Conservation (phyloP, 2,797 vertebrate species). For the Leuciscus waleckii region DNA sequence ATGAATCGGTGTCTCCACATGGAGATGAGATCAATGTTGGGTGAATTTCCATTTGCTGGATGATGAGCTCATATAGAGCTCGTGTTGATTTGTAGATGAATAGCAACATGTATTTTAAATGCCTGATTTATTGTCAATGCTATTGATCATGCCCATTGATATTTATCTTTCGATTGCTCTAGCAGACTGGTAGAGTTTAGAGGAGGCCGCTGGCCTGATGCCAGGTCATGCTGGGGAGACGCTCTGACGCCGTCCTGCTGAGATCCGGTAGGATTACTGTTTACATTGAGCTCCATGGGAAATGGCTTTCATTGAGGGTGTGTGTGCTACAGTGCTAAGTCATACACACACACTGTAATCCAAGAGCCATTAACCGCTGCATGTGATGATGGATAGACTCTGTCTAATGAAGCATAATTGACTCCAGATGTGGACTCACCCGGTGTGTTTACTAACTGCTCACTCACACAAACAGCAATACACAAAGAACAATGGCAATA, state of each 20-base stretch:
- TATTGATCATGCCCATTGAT: not conserved
- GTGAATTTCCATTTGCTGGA: not conserved
- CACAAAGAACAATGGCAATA: slow-evolving; percentile 7
- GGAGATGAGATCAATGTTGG: not conserved
- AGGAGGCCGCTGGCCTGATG: slow-evolving; percentile 21
- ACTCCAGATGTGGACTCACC: slow-evolving; percentile 35
- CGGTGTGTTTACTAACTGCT: slow-evolving; percentile 17
- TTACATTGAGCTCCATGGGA: slow-evolving; percentile 56
- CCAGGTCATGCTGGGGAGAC: slow-evolving; percentile 46
- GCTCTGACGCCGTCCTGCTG: slow-evolving; percentile 48
- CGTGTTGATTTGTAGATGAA: not conserved
- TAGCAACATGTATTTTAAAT: not conserved
- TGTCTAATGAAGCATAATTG: slow-evolving; percentile 3
- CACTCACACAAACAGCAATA: slow-evolving; percentile 16
- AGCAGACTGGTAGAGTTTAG: slow-evolving; percentile 29
- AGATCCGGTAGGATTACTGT: slow-evolving; percentile 55
- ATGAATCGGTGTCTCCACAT: not conserved
- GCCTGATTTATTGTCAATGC: slow-evolving; percentile 13
- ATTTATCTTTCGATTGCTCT: slow-evolving; percentile 28
- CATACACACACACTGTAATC: slow-evolving; percentile 47
- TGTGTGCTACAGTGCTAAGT: slow-evolving; percentile 50
- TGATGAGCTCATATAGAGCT: not conserved
- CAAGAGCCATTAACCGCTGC: slow-evolving; percentile 49
- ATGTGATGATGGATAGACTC: slow-evolving; percentile 47
- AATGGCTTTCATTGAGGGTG: slow-evolving; percentile 47